Evolutionary conservation across 2,797 vertebrate species (phyloP).

Genomic region (Urocyon cinereoargenteus): DNA sequence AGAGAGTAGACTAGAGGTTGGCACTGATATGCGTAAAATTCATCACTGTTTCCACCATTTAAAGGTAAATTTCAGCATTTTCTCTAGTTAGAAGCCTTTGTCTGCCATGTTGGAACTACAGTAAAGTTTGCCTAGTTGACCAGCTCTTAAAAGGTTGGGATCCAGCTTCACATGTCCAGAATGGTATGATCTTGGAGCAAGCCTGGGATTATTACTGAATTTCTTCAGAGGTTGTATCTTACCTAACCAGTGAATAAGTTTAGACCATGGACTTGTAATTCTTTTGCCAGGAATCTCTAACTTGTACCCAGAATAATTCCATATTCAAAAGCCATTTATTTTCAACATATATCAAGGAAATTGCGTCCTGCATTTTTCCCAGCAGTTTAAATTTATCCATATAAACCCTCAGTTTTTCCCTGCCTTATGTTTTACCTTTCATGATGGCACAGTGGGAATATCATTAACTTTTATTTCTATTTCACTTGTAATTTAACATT

Average conservation of each 20-base stretch:
- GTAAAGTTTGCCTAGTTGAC: neutral
- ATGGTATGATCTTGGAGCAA: neutral
- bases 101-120: conserved; percentile 5
- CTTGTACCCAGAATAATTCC: neutral
- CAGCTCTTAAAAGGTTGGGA: neutral
- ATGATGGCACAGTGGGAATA: neutral
- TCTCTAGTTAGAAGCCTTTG: neutral
- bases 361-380: neutral
- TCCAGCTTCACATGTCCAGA: neutral
- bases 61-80: conserved; percentile 90
- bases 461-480: neutral
- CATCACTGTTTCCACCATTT: conserved; percentile 92
- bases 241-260: neutral
- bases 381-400: conserved; percentile 1
- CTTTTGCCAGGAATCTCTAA: neutral
- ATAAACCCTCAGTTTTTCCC: neutral
- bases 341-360: neutral
- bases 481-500: neutral
- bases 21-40: conserved; percentile 95
- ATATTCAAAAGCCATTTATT: neutral
- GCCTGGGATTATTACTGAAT: neutral
- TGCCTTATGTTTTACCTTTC: conserved; percentile 6
- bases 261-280: neutral
- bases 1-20: conserved; percentile 91
- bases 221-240: neutral